Conservation (phyloP, 2,113 vertebrate genomes). For the Pelobates fuscus region DNA sequence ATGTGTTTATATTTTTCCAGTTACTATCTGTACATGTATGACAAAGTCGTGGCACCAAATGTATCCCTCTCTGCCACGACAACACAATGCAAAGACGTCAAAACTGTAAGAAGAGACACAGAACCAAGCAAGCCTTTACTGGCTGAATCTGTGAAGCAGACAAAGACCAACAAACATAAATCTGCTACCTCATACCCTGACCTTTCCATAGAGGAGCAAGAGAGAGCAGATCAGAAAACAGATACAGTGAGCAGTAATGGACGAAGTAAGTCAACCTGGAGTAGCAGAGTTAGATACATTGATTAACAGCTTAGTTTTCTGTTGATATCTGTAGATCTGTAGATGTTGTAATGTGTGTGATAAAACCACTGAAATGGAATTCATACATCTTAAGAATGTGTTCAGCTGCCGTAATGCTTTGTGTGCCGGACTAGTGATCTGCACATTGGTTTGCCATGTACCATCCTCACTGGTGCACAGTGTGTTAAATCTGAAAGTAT, state of each 20-base stretch:
- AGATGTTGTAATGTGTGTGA: constrained; percentile 11
- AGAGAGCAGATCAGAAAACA: constrained; percentile 72
- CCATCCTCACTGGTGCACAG: too few relatives aligned
- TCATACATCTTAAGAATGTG: too few relatives aligned
- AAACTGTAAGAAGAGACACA: constrained; percentile 65
- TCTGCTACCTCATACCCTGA: constrained; percentile 71
- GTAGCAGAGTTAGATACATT: constrained; percentile 19
- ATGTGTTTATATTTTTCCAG: constrained; percentile 66
- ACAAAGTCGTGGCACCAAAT: constrained; percentile 96
- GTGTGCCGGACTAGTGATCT: too few relatives aligned
- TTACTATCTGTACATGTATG: constrained; percentile 95
- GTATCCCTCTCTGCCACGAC: constrained; percentile 79
- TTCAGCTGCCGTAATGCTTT: too few relatives aligned
- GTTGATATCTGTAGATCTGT: constrained; percentile 33
- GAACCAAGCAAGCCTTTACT: constrained; percentile 75
- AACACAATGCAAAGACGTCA: constrained; percentile 72
- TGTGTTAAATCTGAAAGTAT: too few relatives aligned
- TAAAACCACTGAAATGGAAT: constrained; percentile 7
- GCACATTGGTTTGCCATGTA: too few relatives aligned
- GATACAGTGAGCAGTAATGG: constrained; percentile 56
- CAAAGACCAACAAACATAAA: constrained; percentile 70
- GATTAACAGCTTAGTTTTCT: constrained; percentile 24
- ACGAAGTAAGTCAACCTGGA: constrained; percentile 63
- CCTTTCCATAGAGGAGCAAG: constrained; percentile 72
- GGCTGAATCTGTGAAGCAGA: constrained; percentile 76